Evolutionary conservation across 2,797 vertebrate species (phyloP).

Genomic region (Phataginus tricuspis): DNA sequence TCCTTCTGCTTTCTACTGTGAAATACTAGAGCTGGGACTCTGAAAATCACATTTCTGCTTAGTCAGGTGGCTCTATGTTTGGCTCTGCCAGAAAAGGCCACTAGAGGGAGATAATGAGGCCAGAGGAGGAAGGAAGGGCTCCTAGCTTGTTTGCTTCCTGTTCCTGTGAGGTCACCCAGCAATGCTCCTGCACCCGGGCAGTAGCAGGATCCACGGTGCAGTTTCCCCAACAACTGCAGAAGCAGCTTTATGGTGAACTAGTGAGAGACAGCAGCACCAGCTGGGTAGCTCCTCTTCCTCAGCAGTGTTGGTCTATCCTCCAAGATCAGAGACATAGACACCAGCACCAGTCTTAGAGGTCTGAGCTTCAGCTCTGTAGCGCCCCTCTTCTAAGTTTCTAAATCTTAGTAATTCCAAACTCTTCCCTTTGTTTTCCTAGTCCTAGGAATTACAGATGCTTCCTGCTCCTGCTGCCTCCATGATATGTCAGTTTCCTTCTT

Average conservation of each 20-base stretch:
- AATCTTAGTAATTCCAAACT: background rate
- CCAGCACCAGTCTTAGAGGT: background rate
- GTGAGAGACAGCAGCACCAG: background rate
- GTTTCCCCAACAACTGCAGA: background rate
- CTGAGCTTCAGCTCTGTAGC: background rate
- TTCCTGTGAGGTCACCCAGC: background rate
- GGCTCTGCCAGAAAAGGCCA: constrained; percentile 45
- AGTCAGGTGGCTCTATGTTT: background rate
- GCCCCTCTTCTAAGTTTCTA: background rate
- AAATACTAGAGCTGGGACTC: background rate
- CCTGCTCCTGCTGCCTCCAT: background rate
- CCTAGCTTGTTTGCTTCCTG: background rate
- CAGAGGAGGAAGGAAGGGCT: background rate
- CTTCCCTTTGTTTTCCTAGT: background rate
- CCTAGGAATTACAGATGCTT: background rate
- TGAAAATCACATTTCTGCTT: background rate
- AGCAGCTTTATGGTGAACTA: background rate
- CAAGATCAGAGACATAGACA: background rate
- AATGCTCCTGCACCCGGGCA: background rate
- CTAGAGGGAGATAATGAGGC: constrained; percentile 61
- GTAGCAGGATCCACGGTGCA: background rate
- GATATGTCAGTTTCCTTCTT: constrained; percentile 18
- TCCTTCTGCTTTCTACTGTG: background rate
- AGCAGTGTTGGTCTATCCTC: background rate
- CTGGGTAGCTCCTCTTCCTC: background rate